phyloP scores from a whole-genome alignment of 2,888 invertebrate species.

The Drosophila anceps region DNA sequence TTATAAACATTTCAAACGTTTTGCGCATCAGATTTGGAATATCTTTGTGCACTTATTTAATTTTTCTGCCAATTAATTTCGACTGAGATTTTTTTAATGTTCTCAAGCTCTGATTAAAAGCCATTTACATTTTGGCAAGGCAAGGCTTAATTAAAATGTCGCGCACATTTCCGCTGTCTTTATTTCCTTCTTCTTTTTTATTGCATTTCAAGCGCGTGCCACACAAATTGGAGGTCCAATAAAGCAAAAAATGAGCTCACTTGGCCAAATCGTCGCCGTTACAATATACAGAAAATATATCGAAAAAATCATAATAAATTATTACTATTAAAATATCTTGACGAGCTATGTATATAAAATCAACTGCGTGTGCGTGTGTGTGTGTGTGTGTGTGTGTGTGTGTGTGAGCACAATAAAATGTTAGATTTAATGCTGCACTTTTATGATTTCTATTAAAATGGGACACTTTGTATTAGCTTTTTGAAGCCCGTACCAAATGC shows the following conservation, averaged over 20 bases:
- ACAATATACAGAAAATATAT: neutral
- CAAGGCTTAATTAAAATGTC: slow-evolving; percentile 83
- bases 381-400: neutral
- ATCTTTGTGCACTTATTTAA: slow-evolving; percentile 10
- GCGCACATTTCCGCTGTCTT: slow-evolving; percentile 80
- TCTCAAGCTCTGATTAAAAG: slow-evolving; percentile 65
- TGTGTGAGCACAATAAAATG: neutral
- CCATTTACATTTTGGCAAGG: slow-evolving; percentile 69
- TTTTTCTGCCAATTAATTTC: slow-evolving; percentile 35
- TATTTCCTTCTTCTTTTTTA: neutral
- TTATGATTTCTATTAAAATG: slow-evolving; percentile 38
- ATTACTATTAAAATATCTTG: slow-evolving; percentile 53
- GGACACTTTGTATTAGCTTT: slow-evolving; percentile 28
- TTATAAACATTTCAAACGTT: slow-evolving; percentile 42
- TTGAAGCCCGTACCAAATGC: slow-evolving; percentile 42
- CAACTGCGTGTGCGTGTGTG: neutral
- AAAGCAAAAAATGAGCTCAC: slow-evolving; percentile 33
- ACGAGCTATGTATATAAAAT: slow-evolving; percentile 26
- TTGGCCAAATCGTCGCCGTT: slow-evolving; percentile 9
- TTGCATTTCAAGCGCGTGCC: slow-evolving; percentile 63
- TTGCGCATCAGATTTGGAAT: slow-evolving; percentile 10
- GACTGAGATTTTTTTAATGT: slow-evolving; percentile 40
- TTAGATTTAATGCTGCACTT: slow-evolving; percentile 16
- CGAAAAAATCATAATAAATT: neutral
- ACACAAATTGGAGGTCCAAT: slow-evolving; percentile 28